A percentile compares a stretch with the other conserved stretches of the same genome.
These are phyloP conservation scores for Neodon shergylaensis DNA, from an alignment of 2,113 vertebrate genomes.

Conservation along the genomic window DNA sequence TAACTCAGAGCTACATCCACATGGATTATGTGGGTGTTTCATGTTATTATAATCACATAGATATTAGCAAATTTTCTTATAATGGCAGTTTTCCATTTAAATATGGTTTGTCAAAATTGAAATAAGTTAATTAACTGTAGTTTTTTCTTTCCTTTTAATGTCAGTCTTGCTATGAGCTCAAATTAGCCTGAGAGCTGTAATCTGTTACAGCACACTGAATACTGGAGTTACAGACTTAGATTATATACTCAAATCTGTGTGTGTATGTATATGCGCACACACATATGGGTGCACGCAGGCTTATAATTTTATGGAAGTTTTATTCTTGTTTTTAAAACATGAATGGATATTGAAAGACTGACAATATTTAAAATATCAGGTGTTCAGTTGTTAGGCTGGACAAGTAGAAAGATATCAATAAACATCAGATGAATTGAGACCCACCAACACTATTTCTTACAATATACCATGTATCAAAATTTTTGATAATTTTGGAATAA, in stretches of 20 bases:
- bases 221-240: neutral
- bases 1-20: neutral
- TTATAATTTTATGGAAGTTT: neutral
- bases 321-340: neutral
- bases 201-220: neutral
- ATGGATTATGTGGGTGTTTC: neutral
- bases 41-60: neutral
- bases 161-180: neutral
- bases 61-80: neutral
- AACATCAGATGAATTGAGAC: neutral
- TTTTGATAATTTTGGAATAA: neutral
- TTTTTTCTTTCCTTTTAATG: neutral
- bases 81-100: neutral
- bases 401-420: neutral
- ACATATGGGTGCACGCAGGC: no score
- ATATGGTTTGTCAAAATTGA: neutral
- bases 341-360: neutral
- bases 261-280: neutral
- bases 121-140: no score
- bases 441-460: neutral
- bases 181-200: neutral
- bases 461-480: neutral
- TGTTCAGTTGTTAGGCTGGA: no score
- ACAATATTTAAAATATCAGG: neutral
- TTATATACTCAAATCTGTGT: neutral